Evolutionary conservation across 2,888 invertebrate species (phyloP).

Genomic region (Odontomyia ornata): DNA sequence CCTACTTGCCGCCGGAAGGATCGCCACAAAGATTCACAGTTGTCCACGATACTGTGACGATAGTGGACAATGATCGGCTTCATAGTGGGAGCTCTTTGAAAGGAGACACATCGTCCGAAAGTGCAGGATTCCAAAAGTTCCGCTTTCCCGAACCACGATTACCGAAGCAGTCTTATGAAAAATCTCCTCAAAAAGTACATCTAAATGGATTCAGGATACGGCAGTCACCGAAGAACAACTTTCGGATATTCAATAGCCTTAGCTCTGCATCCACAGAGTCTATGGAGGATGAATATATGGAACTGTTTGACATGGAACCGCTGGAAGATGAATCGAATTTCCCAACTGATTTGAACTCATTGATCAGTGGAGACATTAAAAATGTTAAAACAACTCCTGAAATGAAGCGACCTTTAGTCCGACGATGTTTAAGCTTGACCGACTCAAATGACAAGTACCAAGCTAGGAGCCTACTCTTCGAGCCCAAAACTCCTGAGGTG

Average conservation of each 20-base stretch:
- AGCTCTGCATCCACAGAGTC: slow-evolving; percentile 69
- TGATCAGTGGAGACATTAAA: slow-evolving; percentile 69
- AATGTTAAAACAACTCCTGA: slow-evolving; percentile 62
- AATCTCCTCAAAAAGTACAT: slow-evolving; percentile 45
- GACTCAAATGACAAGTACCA: slow-evolving; percentile 57
- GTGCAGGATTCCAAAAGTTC: slow-evolving; percentile 64
- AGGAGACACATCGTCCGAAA: slow-evolving; percentile 70
- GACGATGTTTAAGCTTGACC: slow-evolving; percentile 66
- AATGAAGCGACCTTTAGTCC: slow-evolving; percentile 64
- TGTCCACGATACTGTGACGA: slow-evolving; percentile 51
- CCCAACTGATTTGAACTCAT: slow-evolving; percentile 69
- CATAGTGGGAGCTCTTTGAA: background rate
- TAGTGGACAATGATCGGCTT: slow-evolving; percentile 51
- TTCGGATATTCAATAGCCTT: slow-evolving; percentile 65
- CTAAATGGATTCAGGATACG: background rate
- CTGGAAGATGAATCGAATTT: slow-evolving; percentile 64
- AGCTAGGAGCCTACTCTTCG: slow-evolving; percentile 64
- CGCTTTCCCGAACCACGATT: slow-evolving; percentile 62
- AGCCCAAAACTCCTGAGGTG: slow-evolving; percentile 60
- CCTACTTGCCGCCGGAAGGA: slow-evolving; percentile 60
- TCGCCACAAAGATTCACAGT: slow-evolving; percentile 60
- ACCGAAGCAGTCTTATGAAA: slow-evolving; percentile 57
- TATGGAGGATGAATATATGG: slow-evolving; percentile 73
- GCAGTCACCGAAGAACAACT: slow-evolving; percentile 57
- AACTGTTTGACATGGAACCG: slow-evolving; percentile 70